phyloP scores from a whole-genome alignment of 2,113 vertebrate genomes.

The Cinclus mexicanus region DNA sequence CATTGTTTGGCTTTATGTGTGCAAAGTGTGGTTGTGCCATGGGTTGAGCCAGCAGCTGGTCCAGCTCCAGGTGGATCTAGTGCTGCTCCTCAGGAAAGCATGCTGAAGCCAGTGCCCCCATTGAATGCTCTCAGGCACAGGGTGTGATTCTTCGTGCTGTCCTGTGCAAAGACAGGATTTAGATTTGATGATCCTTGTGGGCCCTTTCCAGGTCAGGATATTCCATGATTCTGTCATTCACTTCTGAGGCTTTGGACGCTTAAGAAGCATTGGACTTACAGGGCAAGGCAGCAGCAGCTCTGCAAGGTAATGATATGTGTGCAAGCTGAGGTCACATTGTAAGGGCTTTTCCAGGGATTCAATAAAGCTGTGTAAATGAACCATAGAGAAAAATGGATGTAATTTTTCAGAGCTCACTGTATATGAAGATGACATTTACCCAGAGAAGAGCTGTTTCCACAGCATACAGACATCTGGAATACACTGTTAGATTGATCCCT shows the following conservation, averaged over 20 bases:
- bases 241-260: neutral
- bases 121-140: neutral
- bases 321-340: neutral
- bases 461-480: neutral
- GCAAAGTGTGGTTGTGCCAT: neutral
- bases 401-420: conserved; percentile 1
- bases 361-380: neutral
- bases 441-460: neutral
- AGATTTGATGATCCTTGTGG: neutral
- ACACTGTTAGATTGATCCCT: neutral
- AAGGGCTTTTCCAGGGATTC: neutral
- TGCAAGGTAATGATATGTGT: rapidly evolving
- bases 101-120: rapidly evolving
- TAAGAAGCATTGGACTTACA: neutral
- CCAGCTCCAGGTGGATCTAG: neutral
- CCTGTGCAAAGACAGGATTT: neutral
- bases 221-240: neutral
- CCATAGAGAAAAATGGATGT: neutral
- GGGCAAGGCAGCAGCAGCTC: neutral
- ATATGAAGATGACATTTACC: neutral
- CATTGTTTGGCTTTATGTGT: rapidly evolving
- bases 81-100: neutral
- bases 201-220: neutral
- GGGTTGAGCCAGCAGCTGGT: neutral
- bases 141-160: neutral